Conservation (phyloP, 2,888 invertebrate genomes). For the Chelonus formosanus region DNA sequence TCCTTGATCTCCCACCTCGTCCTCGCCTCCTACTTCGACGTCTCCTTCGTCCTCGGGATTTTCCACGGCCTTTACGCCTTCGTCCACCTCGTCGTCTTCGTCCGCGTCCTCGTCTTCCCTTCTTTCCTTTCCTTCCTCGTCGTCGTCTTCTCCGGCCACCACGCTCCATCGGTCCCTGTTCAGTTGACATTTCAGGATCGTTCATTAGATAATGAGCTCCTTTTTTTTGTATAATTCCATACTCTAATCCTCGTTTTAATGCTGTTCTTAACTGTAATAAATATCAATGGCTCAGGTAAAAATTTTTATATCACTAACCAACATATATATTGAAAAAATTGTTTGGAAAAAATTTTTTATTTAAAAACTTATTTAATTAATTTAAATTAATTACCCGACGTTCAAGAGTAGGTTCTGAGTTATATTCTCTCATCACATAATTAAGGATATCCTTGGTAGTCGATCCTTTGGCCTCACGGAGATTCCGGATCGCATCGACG, state of each 20-base stretch:
- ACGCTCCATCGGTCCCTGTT: conserved; percentile 39
- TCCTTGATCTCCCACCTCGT: conserved; percentile 33
- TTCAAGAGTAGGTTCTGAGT: conserved; percentile 47
- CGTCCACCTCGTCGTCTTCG: conserved; percentile 28
- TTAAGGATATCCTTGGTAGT: conserved; percentile 58
- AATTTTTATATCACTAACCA: too few species aligned
- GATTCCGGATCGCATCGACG: conserved; percentile 56
- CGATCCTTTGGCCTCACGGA: conserved; percentile 56
- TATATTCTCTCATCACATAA: conserved; percentile 55
- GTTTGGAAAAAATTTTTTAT: not conserved
- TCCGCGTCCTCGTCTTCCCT: conserved; percentile 28
- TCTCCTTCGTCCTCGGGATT: conserved; percentile 23
- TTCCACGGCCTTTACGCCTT: conserved; percentile 29
- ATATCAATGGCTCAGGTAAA: not conserved
- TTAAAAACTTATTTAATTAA: not conserved
- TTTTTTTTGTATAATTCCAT: conserved; percentile 52
- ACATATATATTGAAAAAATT: not conserved
- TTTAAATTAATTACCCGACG: conserved; percentile 48
- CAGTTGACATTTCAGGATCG: conserved; percentile 38
- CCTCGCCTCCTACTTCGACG: conserved; percentile 35
- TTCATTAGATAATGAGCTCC: conserved; percentile 54
- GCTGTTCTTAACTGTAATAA: conserved; percentile 47
- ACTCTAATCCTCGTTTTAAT: conserved; percentile 56
- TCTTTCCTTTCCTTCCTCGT: conserved; percentile 27
- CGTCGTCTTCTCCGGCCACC: conserved; percentile 37